phyloP scores from a whole-genome alignment of 2,888 invertebrate genomes.

The Lycocerus yunnanus region DNA sequence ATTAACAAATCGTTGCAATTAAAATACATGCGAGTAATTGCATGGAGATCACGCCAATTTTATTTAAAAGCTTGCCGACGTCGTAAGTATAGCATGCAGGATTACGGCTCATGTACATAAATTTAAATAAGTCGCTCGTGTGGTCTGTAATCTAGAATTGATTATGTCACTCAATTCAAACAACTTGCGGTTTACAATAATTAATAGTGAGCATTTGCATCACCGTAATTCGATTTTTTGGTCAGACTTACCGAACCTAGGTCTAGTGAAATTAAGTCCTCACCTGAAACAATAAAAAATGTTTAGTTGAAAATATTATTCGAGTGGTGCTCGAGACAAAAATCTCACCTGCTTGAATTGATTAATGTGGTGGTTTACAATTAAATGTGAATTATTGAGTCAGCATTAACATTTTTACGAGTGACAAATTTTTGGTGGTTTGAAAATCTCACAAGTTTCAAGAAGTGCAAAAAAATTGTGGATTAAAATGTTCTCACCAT shows the following conservation, averaged over 20 bases:
- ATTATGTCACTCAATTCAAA: slow-evolving; percentile 15
- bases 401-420: background rate
- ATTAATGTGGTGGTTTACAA: too few relatives aligned
- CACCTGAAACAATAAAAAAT: background rate
- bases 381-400: background rate
- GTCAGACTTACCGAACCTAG: background rate
- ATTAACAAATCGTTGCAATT: slow-evolving; percentile 14
- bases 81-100: slow-evolving; percentile 19
- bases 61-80: slow-evolving; percentile 36
- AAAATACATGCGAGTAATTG: slow-evolving; percentile 23
- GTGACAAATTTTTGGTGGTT: background rate
- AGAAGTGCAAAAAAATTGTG: background rate
- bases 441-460: background rate
- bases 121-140: slow-evolving; percentile 27
- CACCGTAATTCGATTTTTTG: background rate
- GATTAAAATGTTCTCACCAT: background rate
- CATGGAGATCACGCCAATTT: slow-evolving; percentile 34
- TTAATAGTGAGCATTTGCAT: background rate
- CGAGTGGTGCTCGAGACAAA: too few relatives aligned
- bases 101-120: slow-evolving; percentile 20
- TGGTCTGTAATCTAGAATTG: slow-evolving; percentile 23
- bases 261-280: background rate
- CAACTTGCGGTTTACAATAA: background rate
- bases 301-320: background rate
- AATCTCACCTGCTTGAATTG: too few relatives aligned